phyloP scores from a whole-genome alignment of 1,140 invertebrate genomes.

The Lordiphosa clarofinis region DNA sequence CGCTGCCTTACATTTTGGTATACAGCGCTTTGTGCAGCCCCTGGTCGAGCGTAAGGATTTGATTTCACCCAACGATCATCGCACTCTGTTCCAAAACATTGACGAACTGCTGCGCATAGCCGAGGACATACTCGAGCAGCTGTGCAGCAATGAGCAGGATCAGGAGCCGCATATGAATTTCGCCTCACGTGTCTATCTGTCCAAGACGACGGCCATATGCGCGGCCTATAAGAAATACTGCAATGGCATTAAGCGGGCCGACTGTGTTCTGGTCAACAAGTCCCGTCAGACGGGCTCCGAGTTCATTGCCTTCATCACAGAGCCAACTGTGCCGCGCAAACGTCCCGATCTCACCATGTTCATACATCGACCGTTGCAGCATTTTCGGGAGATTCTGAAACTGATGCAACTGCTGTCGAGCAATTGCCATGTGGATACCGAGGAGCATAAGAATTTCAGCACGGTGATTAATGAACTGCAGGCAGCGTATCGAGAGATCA shows the following conservation, averaged over 20 bases:
- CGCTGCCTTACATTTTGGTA: constrained; percentile 86
- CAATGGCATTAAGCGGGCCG: constrained; percentile 89
- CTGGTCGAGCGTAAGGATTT: constrained; percentile 87
- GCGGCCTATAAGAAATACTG: constrained; percentile 89
- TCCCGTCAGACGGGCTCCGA: constrained; percentile 83
- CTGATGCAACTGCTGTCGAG: constrained; percentile 80
- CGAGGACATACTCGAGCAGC: constrained; percentile 88
- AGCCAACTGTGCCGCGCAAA: constrained; percentile 87
- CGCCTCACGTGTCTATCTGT: constrained; percentile 85
- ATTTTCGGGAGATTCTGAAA: constrained; percentile 84
- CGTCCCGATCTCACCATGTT: constrained; percentile 90
- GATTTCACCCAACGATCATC: constrained; percentile 86
- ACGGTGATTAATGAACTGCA: constrained; percentile 79
- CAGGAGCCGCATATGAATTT: constrained; percentile 84
- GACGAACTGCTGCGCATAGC: constrained; percentile 89
- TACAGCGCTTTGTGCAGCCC: constrained; percentile 86
- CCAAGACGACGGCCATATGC: constrained; percentile 86
- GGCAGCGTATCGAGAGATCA: constrained; percentile 88
- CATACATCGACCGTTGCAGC: constrained; percentile 89
- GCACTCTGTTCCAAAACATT: constrained; percentile 89
- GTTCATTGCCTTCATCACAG: constrained; percentile 87
- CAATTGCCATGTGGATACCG: constrained; percentile 76
- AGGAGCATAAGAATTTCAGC: constrained; percentile 79
- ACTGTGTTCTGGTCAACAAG: constrained; percentile 87
- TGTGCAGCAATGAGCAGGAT: constrained; percentile 84